Evolutionary conservation across 2,888 invertebrate genomes (phyloP), one percentile per base, ranked within the genome.

Genomic region (Cephus rjabovi): DNA sequence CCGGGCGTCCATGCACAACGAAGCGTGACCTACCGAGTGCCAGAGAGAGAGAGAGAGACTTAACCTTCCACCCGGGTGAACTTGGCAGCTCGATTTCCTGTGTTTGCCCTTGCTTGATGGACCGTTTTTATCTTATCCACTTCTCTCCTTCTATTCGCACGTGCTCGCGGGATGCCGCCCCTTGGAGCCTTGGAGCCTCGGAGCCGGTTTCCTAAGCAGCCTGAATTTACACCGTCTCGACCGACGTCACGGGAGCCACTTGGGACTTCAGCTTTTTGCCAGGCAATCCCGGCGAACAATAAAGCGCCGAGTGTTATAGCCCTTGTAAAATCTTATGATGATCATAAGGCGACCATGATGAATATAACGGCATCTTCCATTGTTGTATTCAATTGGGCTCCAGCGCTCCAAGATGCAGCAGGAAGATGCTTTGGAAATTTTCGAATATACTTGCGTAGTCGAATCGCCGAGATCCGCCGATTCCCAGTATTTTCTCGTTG

Each of bases 261-360:
- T 34, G 30, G 68, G 74, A 30, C 70, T 56, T 40, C 76, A 82
- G 76, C 40, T 81, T 82, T 84, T 80, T 80, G 81, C 81, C 76
- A 76, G 74, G 81, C 80, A 80, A 79, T 79, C 81, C 74, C 75
- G 79, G 78, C 12, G 80, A 85, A 88, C 83, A 84, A 87, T 86
- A 86, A 88, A 87, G 84, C 81, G 82, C 81, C 85, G 79, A 80
- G 86, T 82, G 85, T 89, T 89, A 88, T 84, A 87, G 86, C 86
- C 79, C 87, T 84, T 85, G 87, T 89, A 89, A 89, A 89, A 89
- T 85, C 87, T 88, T 88, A 89, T 84, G 85, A 84, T 84, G 87
- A 89, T 89, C 88, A 85, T 89, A 89, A 89, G 87, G 86, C 84
- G 87, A 90, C 89, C 86, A 86, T 87, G 85, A 87, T 83, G 86